Evolutionary conservation across 1,140 invertebrate species (phyloP).

Genomic region (Ditylenchus dipsaci): DNA sequence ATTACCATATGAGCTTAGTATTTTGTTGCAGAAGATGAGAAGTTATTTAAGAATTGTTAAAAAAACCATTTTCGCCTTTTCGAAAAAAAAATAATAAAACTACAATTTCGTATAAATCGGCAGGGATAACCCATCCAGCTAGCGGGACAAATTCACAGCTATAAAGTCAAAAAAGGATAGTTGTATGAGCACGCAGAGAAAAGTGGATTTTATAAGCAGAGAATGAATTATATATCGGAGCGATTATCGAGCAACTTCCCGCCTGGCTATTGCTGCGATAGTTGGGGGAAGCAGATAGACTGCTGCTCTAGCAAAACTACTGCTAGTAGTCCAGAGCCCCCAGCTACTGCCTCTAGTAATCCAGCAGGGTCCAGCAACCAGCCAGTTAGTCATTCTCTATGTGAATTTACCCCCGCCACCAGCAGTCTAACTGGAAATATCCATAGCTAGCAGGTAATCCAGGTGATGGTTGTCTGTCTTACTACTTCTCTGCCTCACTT

Average conservation of each 20-base stretch:
- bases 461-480: neutral
- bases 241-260: neutral
- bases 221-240: neutral
- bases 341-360: neutral
- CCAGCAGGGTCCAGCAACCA: neutral
- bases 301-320: neutral
- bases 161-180: neutral
- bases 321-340: neutral
- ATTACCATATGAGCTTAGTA: no score
- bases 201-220: neutral
- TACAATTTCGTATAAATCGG: neutral
- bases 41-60: no score
- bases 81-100: neutral
- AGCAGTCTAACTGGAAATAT: neutral
- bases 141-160: neutral
- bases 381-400: neutral
- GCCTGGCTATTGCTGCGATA: neutral
- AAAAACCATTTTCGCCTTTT: no score
- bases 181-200: no score
- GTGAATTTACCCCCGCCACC: neutral
- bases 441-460: neutral
- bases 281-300: neutral
- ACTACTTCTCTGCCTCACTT: neutral
- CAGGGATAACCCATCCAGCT: neutral
- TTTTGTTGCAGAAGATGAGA: no score